Conservation (phyloP, 1,140 invertebrate genomes). For the Drosophila hydei region DNA sequence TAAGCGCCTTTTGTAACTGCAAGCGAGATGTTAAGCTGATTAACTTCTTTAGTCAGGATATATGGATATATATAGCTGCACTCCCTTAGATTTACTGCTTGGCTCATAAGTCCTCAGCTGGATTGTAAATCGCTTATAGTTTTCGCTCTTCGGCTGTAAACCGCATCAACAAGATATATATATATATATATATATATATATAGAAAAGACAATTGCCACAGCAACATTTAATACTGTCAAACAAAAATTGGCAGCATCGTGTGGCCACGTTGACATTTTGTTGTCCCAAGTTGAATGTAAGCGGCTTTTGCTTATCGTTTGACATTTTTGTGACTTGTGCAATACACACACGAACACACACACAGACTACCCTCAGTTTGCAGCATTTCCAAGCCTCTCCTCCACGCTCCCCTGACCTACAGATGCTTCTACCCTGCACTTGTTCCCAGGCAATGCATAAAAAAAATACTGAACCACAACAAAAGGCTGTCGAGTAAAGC, state of each 20-base stretch:
- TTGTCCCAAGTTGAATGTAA: slow-evolving; percentile 49
- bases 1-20: slow-evolving; percentile 1
- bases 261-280: slow-evolving; percentile 26
- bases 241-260: slow-evolving; percentile 45
- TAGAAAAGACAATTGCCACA: slow-evolving; percentile 36
- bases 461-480: slow-evolving; percentile 28
- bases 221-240: slow-evolving; percentile 54
- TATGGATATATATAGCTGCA: background rate
- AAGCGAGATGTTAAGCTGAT: slow-evolving; percentile 10
- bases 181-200: background rate
- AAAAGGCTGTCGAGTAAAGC: slow-evolving; percentile 42
- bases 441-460: slow-evolving; percentile 45
- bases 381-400: no score
- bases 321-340: slow-evolving; percentile 61
- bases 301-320: slow-evolving; percentile 65
- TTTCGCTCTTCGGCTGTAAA: slow-evolving; percentile 20
- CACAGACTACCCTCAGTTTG: no score
- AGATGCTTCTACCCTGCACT: slow-evolving; percentile 18
- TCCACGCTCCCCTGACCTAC: no score
- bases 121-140: slow-evolving; percentile 50
- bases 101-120: slow-evolving; percentile 20
- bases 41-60: background rate
- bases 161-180: slow-evolving; percentile 41
- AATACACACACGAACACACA: slow-evolving; percentile 7
- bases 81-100: background rate